Conservation (phyloP, 1,140 invertebrate genomes). For the Temnothorax longispinosus region DNA sequence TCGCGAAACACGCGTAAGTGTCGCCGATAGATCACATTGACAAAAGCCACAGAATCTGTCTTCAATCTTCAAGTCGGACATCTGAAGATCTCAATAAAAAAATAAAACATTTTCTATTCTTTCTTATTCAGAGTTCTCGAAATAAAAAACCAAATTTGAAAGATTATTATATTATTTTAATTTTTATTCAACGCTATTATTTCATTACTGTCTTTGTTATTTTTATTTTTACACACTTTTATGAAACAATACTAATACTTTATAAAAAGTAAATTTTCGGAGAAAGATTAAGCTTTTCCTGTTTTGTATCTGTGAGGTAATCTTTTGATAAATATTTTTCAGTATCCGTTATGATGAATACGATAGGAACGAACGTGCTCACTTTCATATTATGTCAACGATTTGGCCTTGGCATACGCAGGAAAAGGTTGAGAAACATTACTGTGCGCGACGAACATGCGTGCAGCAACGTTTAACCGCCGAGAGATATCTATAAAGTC, state of each 20-base stretch:
- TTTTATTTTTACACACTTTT: neutral
- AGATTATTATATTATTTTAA: neutral
- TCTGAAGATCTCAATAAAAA: neutral
- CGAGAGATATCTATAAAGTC: conserved; percentile 43
- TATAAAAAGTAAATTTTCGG: neutral
- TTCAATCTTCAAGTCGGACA: neutral
- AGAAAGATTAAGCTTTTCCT: neutral
- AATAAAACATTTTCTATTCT: neutral
- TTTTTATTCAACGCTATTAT: neutral
- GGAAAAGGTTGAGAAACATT: conserved; percentile 61
- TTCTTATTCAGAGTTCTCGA: neutral
- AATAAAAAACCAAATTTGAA: neutral
- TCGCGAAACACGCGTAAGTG: neutral
- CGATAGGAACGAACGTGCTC: conserved; percentile 35
- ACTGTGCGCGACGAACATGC: conserved; percentile 44
- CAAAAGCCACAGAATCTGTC: neutral
- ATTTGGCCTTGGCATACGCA: conserved; percentile 65
- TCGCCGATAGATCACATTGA: conserved; percentile 16
- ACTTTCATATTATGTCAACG: conserved; percentile 62
- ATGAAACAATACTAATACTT: neutral
- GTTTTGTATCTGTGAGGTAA: neutral
- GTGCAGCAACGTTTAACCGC: conserved; percentile 42
- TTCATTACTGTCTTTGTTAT: neutral
- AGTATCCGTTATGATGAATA: conserved; percentile 24
- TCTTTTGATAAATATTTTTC: conserved; percentile 37